Percentiles rank a stretch among this genome's conserved stretches.
Conservation (phyloP, 2,113 vertebrate genomes). For the Pachypanchax playfairii region DNA sequence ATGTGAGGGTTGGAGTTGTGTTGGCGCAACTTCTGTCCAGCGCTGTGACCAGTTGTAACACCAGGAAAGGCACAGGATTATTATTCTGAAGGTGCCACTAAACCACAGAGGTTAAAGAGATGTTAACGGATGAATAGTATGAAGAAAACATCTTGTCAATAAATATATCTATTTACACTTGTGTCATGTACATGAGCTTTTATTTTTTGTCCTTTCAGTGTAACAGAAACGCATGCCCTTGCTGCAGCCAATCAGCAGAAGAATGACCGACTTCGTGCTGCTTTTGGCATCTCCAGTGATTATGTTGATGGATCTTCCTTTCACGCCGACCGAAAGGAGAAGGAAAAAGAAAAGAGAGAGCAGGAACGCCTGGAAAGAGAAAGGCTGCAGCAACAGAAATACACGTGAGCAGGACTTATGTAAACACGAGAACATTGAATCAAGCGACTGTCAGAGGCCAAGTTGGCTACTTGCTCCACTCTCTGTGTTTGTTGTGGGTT, state of each 20-base stretch:
- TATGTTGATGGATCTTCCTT: conserved; percentile 93
- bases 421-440: background rate
- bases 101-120: no score
- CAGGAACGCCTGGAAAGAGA: conserved; percentile 81
- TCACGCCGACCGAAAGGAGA: conserved; percentile 87
- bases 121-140: no score
- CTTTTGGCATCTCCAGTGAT: conserved; percentile 88
- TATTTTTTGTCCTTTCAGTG: conserved; percentile 60
- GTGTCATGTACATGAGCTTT: no score
- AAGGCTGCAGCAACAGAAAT: conserved; percentile 74
- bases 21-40: no score
- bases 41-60: no score
- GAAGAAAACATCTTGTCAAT: no score
- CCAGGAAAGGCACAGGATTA: no score
- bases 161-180: no score
- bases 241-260: conserved; percentile 93
- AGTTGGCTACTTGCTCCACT: no score
- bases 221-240: conserved; percentile 90
- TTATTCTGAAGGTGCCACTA: no score
- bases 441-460: background rate
- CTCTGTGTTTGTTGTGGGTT: background rate
- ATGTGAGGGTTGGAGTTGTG: no score
- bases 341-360: conserved; percentile 82
- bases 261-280: conserved; percentile 88
- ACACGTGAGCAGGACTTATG: conserved; percentile 72